Evolutionary conservation across 1,140 invertebrate species (phyloP), one percentile per base, ranked within the genome.

Genomic region (Bombus sibiricus): DNA sequence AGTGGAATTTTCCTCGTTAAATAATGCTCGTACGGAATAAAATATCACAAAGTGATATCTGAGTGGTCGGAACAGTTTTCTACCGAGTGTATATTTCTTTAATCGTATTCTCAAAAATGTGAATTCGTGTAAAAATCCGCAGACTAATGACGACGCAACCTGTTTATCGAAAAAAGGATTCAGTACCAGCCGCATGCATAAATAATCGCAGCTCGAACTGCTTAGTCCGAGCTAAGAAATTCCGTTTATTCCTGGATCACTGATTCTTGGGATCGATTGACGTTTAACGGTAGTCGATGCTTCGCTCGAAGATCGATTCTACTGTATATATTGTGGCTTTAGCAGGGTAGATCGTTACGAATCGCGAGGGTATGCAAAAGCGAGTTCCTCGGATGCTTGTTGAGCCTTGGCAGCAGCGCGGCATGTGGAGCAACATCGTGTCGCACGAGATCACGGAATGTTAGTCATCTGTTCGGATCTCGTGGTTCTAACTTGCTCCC

Each of bases 381-480:
- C 83, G 78, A 86, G 75, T 92, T 90, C 89, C 85, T 71, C 85
- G 82, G 75, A 89, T 86, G 82, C 62, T 72, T 88, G 41, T 69
- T 66, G 62, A 32, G 53, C 28, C 41, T 59, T 37, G 66, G 37
- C 9, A 66, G 81, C 32, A 32, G 59, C 15, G 15, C 32, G 87
- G 87, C 86, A 88, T 78, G 87, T 73, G 78, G 69, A 62, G 47
- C 78, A 62, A 82, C 59, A 81, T 84, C 86, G 86, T 80, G 69
- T 72, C 80, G 75, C 68, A 80, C 39, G 81, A 79, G 28, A 78
- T 72, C 66, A 73, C 47, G 83, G 83, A 83, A 90, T 88, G 86
- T 64, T 22, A 74, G 78, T 68, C 39, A 86, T 83, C 76, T 69
- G 66, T 86, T 80, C 68, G 62, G 41, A 69, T 62, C 66, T 77